Evolutionary conservation across 2,113 vertebrate genomes (phyloP).

Genomic region (Recurvirostra avosetta): DNA sequence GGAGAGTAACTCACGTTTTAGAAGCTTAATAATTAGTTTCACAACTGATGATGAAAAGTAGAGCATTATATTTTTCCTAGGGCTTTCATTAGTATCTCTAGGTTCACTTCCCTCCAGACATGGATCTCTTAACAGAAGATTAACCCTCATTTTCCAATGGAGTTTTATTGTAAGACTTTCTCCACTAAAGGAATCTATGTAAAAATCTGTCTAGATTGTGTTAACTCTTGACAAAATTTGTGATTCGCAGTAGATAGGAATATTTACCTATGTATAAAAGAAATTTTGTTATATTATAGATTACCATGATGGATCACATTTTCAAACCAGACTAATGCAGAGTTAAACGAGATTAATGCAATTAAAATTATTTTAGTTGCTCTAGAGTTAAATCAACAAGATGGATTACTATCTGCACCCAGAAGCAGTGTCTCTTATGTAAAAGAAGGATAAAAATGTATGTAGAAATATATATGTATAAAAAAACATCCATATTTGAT

Average conservation of each 20-base stretch:
- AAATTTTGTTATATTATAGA: not conserved
- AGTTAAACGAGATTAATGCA: not conserved
- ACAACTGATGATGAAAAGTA: constrained; percentile 2
- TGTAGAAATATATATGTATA: too few species aligned
- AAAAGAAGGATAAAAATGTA: not conserved
- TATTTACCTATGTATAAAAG: not conserved
- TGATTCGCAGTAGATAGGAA: not conserved
- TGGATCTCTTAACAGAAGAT: not conserved
- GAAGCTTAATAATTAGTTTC: not conserved
- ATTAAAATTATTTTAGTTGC: not conserved
- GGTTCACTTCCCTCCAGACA: constrained; percentile 10
- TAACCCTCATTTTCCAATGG: not conserved
- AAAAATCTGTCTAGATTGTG: not conserved
- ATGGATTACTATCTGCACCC: not conserved
- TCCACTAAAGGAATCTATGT: not conserved
- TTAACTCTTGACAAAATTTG: not conserved
- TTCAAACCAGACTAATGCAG: not conserved
- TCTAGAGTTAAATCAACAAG: not conserved
- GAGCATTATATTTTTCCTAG: not conserved
- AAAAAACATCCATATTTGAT: not conserved
- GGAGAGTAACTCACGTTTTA: not conserved
- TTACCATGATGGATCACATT: not conserved
- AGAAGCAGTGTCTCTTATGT: not conserved
- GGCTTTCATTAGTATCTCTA: not conserved
- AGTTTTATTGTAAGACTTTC: not conserved